A percentile compares a stretch with the other conserved stretches of the same genome.
These are phyloP conservation scores for Daphoenositta chrysoptera DNA, from an alignment of 2,113 vertebrate species.

Conservation along the genomic window DNA sequence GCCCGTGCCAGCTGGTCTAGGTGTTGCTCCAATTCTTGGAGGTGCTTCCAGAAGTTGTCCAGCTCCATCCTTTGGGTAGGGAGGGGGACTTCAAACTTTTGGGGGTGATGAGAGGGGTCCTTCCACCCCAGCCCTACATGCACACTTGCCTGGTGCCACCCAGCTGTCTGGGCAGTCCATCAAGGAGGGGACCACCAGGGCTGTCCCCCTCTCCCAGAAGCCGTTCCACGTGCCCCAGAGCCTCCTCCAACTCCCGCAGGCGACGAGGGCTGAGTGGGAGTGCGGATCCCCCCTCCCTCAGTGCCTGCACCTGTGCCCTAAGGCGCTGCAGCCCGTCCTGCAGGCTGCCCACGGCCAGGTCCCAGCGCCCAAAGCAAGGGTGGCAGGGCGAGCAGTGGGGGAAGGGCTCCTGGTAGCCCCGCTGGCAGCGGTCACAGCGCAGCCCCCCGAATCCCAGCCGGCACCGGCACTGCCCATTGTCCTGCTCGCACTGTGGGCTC, in stretches of 20 bases:
- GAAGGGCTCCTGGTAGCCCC: constrained; percentile 79
- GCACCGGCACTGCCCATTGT: constrained; percentile 76
- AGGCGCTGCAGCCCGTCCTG: constrained; percentile 61
- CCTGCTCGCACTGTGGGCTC: constrained; percentile 73
- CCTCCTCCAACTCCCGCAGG: constrained; percentile 73
- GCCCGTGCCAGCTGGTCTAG: constrained; percentile 2
- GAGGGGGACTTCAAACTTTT: neutral
- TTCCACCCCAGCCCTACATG: neutral
- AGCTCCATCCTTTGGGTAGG: constrained; percentile 1
- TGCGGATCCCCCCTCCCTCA: constrained; percentile 54
- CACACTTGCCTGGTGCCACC: constrained; percentile 11
- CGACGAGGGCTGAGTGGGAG: constrained; percentile 46
- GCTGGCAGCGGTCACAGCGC: constrained; percentile 76
- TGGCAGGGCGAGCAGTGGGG: constrained; percentile 79
- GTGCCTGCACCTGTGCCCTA: constrained; percentile 15
- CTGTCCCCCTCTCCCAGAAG: constrained; percentile 55
- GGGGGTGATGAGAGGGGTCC: neutral
- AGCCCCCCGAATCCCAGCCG: constrained; percentile 66
- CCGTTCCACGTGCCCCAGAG: constrained; percentile 59
- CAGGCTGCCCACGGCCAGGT: constrained; percentile 67
- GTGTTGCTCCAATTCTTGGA: constrained; percentile 8
- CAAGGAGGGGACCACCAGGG: neutral
- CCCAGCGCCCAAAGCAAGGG: constrained; percentile 85
- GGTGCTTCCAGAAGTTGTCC: neutral
- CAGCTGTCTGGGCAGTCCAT: neutral